Evolutionary conservation across 2,888 invertebrate genomes (phyloP).

Genomic region (Oligia latruncula): DNA sequence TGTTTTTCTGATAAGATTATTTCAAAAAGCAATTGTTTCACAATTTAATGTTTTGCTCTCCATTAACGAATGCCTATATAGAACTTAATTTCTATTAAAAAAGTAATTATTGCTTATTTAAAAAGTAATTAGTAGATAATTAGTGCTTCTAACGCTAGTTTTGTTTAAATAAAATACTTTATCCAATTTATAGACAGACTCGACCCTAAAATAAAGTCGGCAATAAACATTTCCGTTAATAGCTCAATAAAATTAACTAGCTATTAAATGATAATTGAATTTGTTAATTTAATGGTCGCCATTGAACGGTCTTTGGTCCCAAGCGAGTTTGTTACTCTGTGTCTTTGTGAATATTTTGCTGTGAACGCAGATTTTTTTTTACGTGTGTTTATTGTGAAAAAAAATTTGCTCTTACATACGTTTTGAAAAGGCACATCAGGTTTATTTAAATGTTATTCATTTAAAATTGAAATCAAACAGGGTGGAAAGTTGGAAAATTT

Average conservation of each 20-base stretch:
- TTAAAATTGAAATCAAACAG: too few relatives aligned
- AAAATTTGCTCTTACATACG: too few relatives aligned
- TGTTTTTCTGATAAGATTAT: not conserved
- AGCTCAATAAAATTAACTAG: constrained; percentile 11
- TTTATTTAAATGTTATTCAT: too few relatives aligned
- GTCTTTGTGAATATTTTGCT: not conserved
- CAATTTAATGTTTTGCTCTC: not conserved
- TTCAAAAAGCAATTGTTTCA: not conserved
- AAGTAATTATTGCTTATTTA: not conserved
- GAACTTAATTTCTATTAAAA: not conserved
- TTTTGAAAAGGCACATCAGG: too few relatives aligned
- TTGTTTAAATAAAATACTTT: not conserved
- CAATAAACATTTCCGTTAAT: constrained; percentile 40
- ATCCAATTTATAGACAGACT: not conserved
- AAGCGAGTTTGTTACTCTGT: not conserved
- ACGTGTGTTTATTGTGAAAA: not conserved
- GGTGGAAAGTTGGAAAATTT: too few relatives aligned
- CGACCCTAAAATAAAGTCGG: not conserved
- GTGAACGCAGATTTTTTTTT: not conserved
- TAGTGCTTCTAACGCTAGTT: not conserved
- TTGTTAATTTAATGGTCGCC: constrained; percentile 28
- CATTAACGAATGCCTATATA: not conserved
- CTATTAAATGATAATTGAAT: constrained; percentile 46
- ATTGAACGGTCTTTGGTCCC: constrained; percentile 11
- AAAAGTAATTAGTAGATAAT: too few relatives aligned